These are phyloP conservation scores for Jaculus jaculus DNA, from an alignment of 2,113 vertebrate genomes.

Conservation along the genomic window DNA sequence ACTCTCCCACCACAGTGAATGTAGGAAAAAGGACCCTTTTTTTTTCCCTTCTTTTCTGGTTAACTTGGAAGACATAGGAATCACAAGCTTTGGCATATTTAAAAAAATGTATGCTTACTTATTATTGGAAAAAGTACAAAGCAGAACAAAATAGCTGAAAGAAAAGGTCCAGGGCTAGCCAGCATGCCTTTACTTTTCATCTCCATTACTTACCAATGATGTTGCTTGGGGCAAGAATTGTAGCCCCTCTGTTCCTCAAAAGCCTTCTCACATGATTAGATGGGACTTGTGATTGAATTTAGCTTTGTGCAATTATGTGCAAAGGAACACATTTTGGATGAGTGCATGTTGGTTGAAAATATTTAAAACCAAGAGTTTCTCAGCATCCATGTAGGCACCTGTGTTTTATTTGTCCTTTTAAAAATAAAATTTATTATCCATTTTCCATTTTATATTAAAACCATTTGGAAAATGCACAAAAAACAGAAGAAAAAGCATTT, in stretches of 20 bases:
- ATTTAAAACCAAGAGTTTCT: background rate
- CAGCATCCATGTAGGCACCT: background rate
- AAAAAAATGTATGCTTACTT: background rate
- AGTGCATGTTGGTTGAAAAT: background rate
- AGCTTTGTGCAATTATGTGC: background rate
- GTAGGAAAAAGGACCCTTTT: background rate
- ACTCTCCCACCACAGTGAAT: too few relatives aligned
- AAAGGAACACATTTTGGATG: background rate
- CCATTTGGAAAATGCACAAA: background rate
- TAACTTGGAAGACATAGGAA: slow-evolving; percentile 9
- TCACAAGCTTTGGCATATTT: background rate
- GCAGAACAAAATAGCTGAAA: background rate
- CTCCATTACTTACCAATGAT: background rate
- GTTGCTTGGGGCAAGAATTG: background rate
- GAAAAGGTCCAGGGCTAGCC: background rate
- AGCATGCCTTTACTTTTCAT: background rate
- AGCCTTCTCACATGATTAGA: background rate
- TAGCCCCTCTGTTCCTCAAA: background rate
- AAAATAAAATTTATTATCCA: background rate
- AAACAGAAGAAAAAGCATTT: background rate
- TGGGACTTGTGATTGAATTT: background rate
- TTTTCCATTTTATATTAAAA: slow-evolving; percentile 9
- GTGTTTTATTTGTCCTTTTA: background rate
- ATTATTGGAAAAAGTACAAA: background rate
- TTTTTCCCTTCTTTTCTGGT: background rate